Conservation (phyloP, 1,140 invertebrate genomes). For the Drosophila athabasca region DNA sequence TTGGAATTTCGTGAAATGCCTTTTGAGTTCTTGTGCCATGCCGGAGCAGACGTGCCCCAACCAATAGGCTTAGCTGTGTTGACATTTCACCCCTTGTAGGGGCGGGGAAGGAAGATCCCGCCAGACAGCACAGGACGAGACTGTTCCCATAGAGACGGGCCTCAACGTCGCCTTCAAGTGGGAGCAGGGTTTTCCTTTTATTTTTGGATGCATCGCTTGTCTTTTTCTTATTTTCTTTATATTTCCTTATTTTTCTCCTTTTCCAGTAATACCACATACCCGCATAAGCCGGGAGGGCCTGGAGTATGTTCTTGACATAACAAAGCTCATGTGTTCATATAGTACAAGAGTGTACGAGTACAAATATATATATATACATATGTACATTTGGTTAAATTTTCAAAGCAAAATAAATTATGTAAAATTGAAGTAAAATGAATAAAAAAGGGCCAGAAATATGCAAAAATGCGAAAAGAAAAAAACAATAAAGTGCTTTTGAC, state of each 20-base stretch:
- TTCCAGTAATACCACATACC: conserved; percentile 35
- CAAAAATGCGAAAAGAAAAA: conserved; percentile 10
- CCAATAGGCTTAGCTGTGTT: conserved; percentile 33
- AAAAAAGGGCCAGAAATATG: neutral
- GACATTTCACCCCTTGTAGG: conserved; percentile 7
- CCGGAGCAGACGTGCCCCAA: conserved; percentile 28
- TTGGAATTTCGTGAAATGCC: conserved; percentile 6
- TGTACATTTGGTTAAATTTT: conserved; percentile 34
- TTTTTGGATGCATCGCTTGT: conserved; percentile 26
- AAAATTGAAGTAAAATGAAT: conserved; percentile 17
- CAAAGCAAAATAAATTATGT: conserved; percentile 36
- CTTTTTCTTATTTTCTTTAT: conserved; percentile 5
- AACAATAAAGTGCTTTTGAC: conserved; percentile 44
- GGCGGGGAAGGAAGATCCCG: conserved; percentile 12
- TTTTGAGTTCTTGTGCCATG: conserved; percentile 20
- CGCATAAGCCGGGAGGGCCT: conserved; percentile 5
- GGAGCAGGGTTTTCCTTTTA: neutral
- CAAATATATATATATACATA: neutral
- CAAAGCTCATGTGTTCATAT: conserved; percentile 29
- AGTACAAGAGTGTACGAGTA: neutral
- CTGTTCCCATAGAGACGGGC: too few species aligned
- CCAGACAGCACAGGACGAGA: neutral
- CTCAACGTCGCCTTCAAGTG: conserved; percentile 6
- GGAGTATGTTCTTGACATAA: conserved; percentile 36
- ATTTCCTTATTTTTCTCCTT: conserved; percentile 8